Base-by-base conservation (phyloP, 2,888 invertebrate genomes). In the Drosophila sordidapex region DNA sequence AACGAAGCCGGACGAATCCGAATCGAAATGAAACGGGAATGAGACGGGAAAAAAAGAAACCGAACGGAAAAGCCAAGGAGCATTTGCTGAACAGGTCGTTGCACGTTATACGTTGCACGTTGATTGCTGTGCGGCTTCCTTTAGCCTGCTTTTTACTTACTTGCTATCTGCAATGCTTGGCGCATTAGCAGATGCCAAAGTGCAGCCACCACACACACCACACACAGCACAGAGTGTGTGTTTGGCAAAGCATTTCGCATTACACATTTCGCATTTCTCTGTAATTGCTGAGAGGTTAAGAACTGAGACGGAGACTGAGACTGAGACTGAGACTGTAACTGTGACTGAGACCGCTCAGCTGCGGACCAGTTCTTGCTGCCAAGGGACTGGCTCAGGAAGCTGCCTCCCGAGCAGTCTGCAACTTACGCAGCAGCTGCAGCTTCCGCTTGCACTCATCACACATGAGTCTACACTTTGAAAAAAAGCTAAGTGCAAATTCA, bases 101-200 rank as follows among this genome's bases (percentile, higher is more conserved):
- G 82, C 82, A 82, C 83, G 81, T 74, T 73, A 74, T 18, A 38
- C 38, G 38, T 82, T 84, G 81, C 79, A 82, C 81, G 81, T 69
- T 74, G 78, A 75, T 78, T 53, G 78, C 72, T 67, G 36, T 76
- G 76, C 65, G 69, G 69, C 70, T 79, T 84, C 69, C 83, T 81
- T 74, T 82, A 83, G 81, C 86, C 82, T 72, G 77, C 68, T 67
- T 83, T 74, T 67, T 27, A 56, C 54, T 58, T 70, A 56, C 56
- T 25, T 56, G 57, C 56, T 69, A 64, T 73, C 73, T 68, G 38
- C 53, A 72, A 57, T 52, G 58, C 73, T 57, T 33, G 51, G 43
- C 70, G 67, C 75, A 72, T 76, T 76, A 76, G 68, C 72, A 75
- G 72, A 72, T 78, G 59, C 59, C 70, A 69, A 66, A 70, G 80